phyloP scores from a whole-genome alignment of 2,113 vertebrate species.

The Thermophis baileyi region DNA sequence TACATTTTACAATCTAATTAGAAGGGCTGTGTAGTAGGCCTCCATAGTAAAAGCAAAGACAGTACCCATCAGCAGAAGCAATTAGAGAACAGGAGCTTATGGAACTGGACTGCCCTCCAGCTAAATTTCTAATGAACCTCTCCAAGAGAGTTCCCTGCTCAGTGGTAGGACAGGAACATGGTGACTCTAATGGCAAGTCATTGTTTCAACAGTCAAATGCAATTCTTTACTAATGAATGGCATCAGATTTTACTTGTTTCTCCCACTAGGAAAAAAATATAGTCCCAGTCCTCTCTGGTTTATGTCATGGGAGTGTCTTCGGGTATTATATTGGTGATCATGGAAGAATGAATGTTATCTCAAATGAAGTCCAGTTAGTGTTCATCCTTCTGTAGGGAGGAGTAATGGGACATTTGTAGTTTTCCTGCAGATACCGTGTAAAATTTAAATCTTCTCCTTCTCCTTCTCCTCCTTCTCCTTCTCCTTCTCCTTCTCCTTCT shows the following conservation, averaged over 20 bases:
- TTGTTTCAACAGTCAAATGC: background rate
- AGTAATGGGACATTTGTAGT: background rate
- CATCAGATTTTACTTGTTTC: background rate
- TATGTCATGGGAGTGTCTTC: background rate
- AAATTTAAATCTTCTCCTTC: background rate
- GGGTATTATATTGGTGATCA: background rate
- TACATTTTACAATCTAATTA: slow-evolving; percentile 85
- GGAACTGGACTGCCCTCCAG: slow-evolving; percentile 63
- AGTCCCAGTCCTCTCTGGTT: background rate
- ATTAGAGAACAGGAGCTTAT: slow-evolving; percentile 80
- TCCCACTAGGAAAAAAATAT: background rate
- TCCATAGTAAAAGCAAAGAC: slow-evolving; percentile 74
- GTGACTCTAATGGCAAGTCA: background rate
- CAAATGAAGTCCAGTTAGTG: background rate
- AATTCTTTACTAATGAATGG: background rate
- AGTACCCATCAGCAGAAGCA: slow-evolving; percentile 72
- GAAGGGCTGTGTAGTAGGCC: slow-evolving; percentile 70
- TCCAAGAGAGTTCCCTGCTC: slow-evolving; percentile 61
- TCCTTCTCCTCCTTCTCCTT: background rate
- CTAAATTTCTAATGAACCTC: slow-evolving; percentile 73
- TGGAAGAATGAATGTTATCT: background rate
- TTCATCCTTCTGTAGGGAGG: background rate
- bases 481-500: too few species aligned
- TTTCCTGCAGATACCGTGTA: background rate
- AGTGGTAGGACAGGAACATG: slow-evolving; percentile 61